A percentile compares a stretch with the other conserved stretches of the same genome.
These are phyloP conservation scores for Neodiprion pinetum DNA, from an alignment of 1,140 invertebrate species.

Conservation along the genomic window DNA sequence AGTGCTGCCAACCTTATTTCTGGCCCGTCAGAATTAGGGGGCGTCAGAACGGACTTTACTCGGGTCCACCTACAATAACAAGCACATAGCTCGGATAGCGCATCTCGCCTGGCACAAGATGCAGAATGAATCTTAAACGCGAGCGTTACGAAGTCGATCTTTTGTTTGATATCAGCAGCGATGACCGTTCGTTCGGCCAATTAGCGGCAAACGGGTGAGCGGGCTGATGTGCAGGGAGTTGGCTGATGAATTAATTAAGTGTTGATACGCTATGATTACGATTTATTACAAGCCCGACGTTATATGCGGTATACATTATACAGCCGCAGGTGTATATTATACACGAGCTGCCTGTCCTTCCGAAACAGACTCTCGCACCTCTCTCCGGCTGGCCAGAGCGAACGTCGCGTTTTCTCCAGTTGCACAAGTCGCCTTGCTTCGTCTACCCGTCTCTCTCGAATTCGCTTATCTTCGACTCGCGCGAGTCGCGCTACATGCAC, in stretches of 20 bases:
- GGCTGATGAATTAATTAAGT: neutral
- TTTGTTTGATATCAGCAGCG: neutral
- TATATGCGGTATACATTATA: neutral
- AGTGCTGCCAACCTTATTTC: too few relatives aligned
- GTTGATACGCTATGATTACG: constrained; percentile 4
- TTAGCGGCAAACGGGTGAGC: neutral
- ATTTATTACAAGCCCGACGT: neutral
- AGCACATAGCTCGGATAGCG: too few relatives aligned
- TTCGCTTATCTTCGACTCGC: constrained; percentile 2
- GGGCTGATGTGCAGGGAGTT: neutral
- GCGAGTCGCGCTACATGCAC: constrained; percentile 1
- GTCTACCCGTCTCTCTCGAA: neutral
- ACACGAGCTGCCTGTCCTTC: neutral
- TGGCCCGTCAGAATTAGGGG: too few relatives aligned
- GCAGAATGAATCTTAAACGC: too few relatives aligned
- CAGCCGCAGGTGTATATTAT: neutral
- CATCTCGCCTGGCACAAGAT: too few relatives aligned
- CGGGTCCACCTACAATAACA: too few relatives aligned
- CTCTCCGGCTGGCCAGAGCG: neutral
- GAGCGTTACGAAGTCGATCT: neutral
- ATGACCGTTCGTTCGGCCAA: neutral
- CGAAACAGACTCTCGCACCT: neutral
- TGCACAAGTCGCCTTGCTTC: neutral
- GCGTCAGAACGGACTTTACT: too few relatives aligned
- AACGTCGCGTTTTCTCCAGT: neutral